phyloP scores from a whole-genome alignment of 2,113 vertebrate genomes.

The Xenus cinereus region DNA sequence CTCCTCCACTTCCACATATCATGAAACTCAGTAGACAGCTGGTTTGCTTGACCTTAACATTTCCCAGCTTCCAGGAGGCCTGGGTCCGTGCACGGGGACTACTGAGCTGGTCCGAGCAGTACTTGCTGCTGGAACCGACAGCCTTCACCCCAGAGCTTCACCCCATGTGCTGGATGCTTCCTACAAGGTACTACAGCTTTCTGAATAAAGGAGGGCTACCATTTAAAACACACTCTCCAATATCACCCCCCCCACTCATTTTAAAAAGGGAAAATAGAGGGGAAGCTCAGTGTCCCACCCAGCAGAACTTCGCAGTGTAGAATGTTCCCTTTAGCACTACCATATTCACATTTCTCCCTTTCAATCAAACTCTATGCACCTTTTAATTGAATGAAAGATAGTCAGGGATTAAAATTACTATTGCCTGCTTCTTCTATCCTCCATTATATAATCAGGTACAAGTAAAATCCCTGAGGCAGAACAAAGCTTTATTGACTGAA shows the following conservation, averaged over 20 bases:
- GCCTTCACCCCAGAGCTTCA: not conserved
- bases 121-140: not conserved
- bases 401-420: constrained; percentile 45
- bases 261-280: not conserved
- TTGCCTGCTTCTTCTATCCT: constrained; percentile 8
- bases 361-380: not conserved
- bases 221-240: not conserved
- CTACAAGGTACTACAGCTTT: not conserved
- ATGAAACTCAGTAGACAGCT: not conserved
- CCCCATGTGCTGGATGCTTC: not conserved
- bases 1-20: not conserved
- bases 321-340: not conserved
- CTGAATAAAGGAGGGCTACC: not conserved
- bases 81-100: not conserved
- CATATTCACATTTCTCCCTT: not conserved
- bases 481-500: constrained; percentile 62
- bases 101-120: not conserved
- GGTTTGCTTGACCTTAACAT: not conserved
- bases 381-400: constrained; percentile 38
- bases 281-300: not conserved
- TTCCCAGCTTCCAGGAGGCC: not conserved
- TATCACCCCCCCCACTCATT: not conserved
- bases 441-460: constrained; percentile 51
- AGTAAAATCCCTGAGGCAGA: constrained; percentile 59
- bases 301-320: not conserved